Conservation (phyloP, 2,888 invertebrate genomes). For the Oxytorus armatus region DNA sequence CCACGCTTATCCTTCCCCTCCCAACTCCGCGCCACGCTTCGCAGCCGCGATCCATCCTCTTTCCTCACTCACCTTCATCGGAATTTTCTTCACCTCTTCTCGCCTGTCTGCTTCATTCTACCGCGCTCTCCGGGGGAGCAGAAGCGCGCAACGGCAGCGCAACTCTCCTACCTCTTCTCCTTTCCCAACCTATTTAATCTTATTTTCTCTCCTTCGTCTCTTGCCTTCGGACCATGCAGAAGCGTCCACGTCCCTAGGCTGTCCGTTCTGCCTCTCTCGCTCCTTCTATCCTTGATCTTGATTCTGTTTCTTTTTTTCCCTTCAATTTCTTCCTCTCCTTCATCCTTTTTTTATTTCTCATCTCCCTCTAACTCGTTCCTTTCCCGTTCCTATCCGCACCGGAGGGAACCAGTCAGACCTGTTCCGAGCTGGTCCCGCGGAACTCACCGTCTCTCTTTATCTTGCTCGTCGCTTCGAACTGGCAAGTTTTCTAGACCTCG, state of each 20-base stretch:
- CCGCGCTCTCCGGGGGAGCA: conserved; percentile 53
- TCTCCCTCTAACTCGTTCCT: conserved; percentile 33
- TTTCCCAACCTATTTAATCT: conserved; percentile 59
- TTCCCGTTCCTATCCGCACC: conserved; percentile 48
- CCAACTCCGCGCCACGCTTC: conserved; percentile 30
- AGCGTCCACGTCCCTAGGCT: conserved; percentile 32
- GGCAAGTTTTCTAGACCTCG: conserved; percentile 35
- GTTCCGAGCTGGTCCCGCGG: conserved; percentile 77
- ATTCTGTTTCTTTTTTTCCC: conserved; percentile 9
- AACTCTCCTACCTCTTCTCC: conserved; percentile 48
- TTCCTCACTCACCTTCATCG: conserved; percentile 1
- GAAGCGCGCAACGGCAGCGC: conserved; percentile 54
- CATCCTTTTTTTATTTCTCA: conserved; percentile 22
- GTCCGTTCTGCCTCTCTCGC: conserved; percentile 46
- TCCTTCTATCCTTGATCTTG: conserved; percentile 36
- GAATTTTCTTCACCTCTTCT: conserved; percentile 4
- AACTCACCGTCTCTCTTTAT: conserved; percentile 68
- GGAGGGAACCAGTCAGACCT: conserved; percentile 68
- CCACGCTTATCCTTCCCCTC: conserved; percentile 55
- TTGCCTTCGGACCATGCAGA: conserved; percentile 40
- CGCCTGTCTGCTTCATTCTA: conserved; percentile 38
- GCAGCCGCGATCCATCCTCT: conserved; percentile 38
- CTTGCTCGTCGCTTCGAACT: conserved; percentile 30
- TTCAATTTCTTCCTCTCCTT: background rate
- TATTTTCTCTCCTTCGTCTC: conserved; percentile 62